These are phyloP conservation scores for Lasiommata megera DNA, from an alignment of 2,888 invertebrate species.

Conservation along the genomic window DNA sequence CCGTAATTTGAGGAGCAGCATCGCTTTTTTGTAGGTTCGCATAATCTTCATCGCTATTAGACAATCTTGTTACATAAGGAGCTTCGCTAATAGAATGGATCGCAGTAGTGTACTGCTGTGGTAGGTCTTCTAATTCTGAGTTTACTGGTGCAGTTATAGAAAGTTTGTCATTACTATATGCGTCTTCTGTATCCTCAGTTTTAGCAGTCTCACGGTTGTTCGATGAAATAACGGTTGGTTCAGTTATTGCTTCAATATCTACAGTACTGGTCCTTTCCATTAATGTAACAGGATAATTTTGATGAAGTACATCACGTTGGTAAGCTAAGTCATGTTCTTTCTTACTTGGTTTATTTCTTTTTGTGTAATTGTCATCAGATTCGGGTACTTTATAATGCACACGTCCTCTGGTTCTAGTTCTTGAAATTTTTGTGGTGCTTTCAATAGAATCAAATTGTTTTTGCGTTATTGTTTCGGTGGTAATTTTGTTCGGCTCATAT, in stretches of 20 bases:
- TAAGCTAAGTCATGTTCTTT: slow-evolving; percentile 79
- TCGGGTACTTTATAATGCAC: slow-evolving; percentile 74
- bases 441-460: slow-evolving; percentile 54
- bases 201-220: slow-evolving; percentile 46
- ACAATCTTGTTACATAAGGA: slow-evolving; percentile 48
- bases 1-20: slow-evolving; percentile 47
- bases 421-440: slow-evolving; percentile 57
- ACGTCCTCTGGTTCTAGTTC: slow-evolving; percentile 73
- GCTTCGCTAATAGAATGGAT: slow-evolving; percentile 51
- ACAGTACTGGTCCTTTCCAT: slow-evolving; percentile 73
- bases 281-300: slow-evolving; percentile 83
- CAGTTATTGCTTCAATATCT: slow-evolving; percentile 72
- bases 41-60: slow-evolving; percentile 52
- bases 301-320: slow-evolving; percentile 83
- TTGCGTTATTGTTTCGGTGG: slow-evolving; percentile 57
- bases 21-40: slow-evolving; percentile 52
- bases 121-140: slow-evolving; percentile 45
- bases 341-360: slow-evolving; percentile 45
- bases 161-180: slow-evolving; percentile 64
- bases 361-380: slow-evolving; percentile 57
- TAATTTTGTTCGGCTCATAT: slow-evolving; percentile 67
- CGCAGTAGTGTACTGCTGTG: slow-evolving; percentile 42
- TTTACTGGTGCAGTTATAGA: slow-evolving; percentile 55
- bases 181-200: slow-evolving; percentile 64
- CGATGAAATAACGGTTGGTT: slow-evolving; percentile 53